These are phyloP conservation scores for Physocephala rufipes DNA, from an alignment of 2,888 invertebrate species.

Conservation along the genomic window DNA sequence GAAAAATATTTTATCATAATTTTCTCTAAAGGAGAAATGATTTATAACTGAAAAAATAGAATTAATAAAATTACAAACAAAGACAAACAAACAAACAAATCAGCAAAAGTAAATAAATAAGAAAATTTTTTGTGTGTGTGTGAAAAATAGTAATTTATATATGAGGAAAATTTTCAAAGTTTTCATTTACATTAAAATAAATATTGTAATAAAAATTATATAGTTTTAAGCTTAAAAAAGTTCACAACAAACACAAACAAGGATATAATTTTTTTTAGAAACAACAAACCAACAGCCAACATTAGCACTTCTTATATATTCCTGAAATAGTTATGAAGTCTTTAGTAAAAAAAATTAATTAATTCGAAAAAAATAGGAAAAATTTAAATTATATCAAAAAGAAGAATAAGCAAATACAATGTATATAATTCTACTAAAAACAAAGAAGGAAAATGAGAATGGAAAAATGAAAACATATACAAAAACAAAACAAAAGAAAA, in stretches of 20 bases:
- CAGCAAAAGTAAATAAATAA: no score
- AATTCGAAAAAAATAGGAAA: constrained; percentile 9
- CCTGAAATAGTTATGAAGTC: neutral
- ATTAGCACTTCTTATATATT: neutral
- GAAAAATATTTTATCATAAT: no score
- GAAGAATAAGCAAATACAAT: constrained; percentile 25
- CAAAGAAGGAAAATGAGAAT: constrained; percentile 21
- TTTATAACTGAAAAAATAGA: no score
- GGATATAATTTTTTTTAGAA: neutral
- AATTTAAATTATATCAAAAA: constrained; percentile 11
- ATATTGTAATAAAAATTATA: neutral
- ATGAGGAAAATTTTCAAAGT: neutral
- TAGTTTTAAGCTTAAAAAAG: neutral
- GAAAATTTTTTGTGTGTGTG: no score
- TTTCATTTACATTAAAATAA: neutral
- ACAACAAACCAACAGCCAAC: neutral
- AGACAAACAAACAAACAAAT: no score
- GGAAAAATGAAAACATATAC: constrained; percentile 8
- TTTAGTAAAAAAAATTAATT: neutral
- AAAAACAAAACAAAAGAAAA: constrained; percentile 25
- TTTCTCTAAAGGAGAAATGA: no score
- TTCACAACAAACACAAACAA: neutral
- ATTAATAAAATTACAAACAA: no score
- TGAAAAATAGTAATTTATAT: no score
- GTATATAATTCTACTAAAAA: constrained; percentile 4